Evolutionary conservation across 2,888 invertebrate species (phyloP).

Genomic region (Eilema griseolum): DNA sequence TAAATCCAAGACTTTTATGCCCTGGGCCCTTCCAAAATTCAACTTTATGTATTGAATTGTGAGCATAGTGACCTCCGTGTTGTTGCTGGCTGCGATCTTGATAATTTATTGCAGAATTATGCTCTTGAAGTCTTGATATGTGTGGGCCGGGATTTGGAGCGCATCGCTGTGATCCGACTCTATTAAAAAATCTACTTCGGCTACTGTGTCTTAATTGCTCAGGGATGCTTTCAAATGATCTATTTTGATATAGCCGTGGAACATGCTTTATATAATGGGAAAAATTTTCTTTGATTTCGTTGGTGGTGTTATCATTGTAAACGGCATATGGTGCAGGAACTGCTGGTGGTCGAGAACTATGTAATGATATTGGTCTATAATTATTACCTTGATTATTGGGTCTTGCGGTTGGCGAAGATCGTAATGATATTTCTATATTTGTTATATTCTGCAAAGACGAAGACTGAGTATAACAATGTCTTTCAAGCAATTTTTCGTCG

Average conservation of each 20-base stretch:
- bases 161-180: slow-evolving; percentile 81
- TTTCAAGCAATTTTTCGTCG: slow-evolving; percentile 83
- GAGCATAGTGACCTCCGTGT: slow-evolving; percentile 69
- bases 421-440: slow-evolving; percentile 82
- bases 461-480: slow-evolving; percentile 72
- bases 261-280: slow-evolving; percentile 80
- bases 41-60: slow-evolving; percentile 79
- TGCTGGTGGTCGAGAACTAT: slow-evolving; percentile 71
- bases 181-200: slow-evolving; percentile 79
- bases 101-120: slow-evolving; percentile 59
- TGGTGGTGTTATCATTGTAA: slow-evolving; percentile 72
- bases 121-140: slow-evolving; percentile 73
- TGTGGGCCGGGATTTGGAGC: slow-evolving; percentile 69
- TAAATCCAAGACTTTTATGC: slow-evolving; percentile 95
- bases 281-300: slow-evolving; percentile 80
- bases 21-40: slow-evolving; percentile 94
- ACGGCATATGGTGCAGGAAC: slow-evolving; percentile 60
- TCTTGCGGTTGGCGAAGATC: slow-evolving; percentile 71
- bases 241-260: slow-evolving; percentile 79
- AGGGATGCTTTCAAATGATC: slow-evolving; percentile 83
- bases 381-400: slow-evolving; percentile 65
- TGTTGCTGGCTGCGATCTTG: slow-evolving; percentile 58
- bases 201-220: slow-evolving; percentile 79
- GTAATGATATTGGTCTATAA: slow-evolving; percentile 82
- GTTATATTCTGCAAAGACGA: slow-evolving; percentile 83